Percentiles rank a stretch among this genome's conserved stretches.
Evolutionary conservation across 1,140 invertebrate genomes (phyloP).

Genomic region (Temnothorax nylanderi): DNA sequence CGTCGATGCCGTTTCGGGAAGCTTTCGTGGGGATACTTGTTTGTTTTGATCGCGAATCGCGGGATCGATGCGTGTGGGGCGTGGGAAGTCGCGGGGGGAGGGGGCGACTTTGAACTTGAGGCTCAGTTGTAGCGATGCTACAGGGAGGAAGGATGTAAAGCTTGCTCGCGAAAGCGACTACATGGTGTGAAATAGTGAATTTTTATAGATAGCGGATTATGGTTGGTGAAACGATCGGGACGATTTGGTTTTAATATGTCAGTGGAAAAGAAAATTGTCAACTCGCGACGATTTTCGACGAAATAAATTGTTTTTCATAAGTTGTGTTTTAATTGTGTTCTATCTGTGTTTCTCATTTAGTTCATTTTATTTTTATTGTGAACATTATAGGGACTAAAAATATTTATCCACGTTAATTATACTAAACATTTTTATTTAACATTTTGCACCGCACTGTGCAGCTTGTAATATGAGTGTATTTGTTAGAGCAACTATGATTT

Average conservation of each 20-base stretch:
- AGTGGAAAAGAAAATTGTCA: constrained; percentile 11
- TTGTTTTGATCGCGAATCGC: constrained; percentile 39
- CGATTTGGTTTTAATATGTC: not conserved
- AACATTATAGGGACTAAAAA: not conserved
- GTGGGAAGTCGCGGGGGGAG: not conserved
- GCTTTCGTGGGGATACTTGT: not conserved
- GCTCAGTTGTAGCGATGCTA: not conserved
- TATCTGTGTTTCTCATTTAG: not conserved
- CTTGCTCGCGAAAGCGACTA: not conserved
- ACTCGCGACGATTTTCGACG: not conserved
- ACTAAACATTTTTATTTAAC: not conserved
- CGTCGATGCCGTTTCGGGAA: not conserved
- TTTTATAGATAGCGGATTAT: not conserved
- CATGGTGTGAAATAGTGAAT: constrained; percentile 39
- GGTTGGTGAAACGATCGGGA: not conserved
- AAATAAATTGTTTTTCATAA: not conserved
- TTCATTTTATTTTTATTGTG: not conserved
- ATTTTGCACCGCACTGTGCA: not conserved
- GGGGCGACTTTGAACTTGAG: constrained; percentile 48
- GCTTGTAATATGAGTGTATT: not conserved
- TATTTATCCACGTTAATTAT: not conserved
- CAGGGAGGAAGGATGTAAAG: not conserved
- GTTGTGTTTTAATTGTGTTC: not conserved
- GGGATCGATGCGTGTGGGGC: not conserved
- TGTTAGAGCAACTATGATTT: not conserved